Conservation (phyloP, 2,797 vertebrate genomes). For the Chelon labrosus region DNA sequence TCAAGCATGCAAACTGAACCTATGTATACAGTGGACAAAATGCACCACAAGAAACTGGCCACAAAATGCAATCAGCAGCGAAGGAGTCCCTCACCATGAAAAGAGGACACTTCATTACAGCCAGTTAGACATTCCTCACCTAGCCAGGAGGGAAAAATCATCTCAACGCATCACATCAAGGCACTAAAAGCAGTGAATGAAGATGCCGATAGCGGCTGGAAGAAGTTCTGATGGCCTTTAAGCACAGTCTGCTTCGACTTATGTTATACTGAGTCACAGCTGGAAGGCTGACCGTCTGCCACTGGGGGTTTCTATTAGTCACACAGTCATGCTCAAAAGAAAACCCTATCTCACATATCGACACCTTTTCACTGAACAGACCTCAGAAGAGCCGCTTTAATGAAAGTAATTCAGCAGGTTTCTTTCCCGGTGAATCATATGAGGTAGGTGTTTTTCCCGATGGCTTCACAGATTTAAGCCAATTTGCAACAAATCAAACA, state of each 20-base stretch:
- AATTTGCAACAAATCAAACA: too few relatives aligned
- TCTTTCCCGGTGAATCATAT: neutral
- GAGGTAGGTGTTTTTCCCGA: neutral
- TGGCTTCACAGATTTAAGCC: neutral
- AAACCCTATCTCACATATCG: slow-evolving; percentile 24
- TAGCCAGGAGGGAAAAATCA: slow-evolving; percentile 56
- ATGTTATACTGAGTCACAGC: slow-evolving; percentile 66
- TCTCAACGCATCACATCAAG: slow-evolving; percentile 62
- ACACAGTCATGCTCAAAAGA: slow-evolving; percentile 42
- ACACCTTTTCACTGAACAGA: slow-evolving; percentile 21
- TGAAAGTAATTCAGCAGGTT: slow-evolving; percentile 3
- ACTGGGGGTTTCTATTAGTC: slow-evolving; percentile 48
- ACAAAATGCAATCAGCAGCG: slow-evolving; percentile 30
- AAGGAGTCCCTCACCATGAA: slow-evolving; percentile 22
- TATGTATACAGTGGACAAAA: slow-evolving; percentile 8
- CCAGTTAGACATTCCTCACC: slow-evolving; percentile 57
- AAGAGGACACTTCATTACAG: slow-evolving; percentile 51
- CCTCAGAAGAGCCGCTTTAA: slow-evolving; percentile 8
- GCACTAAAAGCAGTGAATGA: slow-evolving; percentile 56
- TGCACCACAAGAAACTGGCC: neutral
- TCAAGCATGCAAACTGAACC: slow-evolving; percentile 3
- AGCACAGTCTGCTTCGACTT: slow-evolving; percentile 61
- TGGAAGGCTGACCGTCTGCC: slow-evolving; percentile 46
- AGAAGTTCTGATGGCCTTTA: slow-evolving; percentile 57
- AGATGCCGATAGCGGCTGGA: slow-evolving; percentile 52